These are phyloP conservation scores for Pipra filicauda DNA, from an alignment of 2,113 vertebrate genomes.

Conservation along the genomic window DNA sequence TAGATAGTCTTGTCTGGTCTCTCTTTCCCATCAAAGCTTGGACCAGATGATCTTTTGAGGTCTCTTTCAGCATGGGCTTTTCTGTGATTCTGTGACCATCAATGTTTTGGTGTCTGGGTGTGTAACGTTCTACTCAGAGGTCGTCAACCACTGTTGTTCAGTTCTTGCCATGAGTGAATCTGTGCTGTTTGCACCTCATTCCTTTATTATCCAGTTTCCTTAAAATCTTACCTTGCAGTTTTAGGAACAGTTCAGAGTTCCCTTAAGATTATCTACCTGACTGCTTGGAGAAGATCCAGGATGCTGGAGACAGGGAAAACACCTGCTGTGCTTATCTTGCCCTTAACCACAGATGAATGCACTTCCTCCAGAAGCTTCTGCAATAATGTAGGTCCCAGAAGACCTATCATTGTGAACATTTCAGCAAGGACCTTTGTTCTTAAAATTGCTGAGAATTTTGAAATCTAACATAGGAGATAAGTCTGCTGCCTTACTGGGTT, in stretches of 20 bases:
- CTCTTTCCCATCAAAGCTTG: not conserved
- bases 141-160: not conserved
- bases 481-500: not conserved
- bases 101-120: not conserved
- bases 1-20: not conserved
- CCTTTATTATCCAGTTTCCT: not conserved
- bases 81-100: not conserved
- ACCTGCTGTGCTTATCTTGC: not conserved
- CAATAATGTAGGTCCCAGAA: not conserved
- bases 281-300: not conserved
- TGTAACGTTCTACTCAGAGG: not conserved
- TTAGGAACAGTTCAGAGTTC: not conserved
- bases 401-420: not conserved
- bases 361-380: not conserved
- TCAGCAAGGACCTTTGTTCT: not conserved
- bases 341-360: not conserved
- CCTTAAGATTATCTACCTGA: not conserved
- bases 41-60: not conserved
- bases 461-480: not conserved
- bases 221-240: not conserved
- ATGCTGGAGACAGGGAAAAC: not conserved
- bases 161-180: not conserved
- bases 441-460: not conserved
- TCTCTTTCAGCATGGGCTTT: not conserved
- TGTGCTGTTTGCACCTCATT: not conserved